Evolutionary conservation across 1,140 invertebrate species (phyloP), one percentile per base, ranked within the genome.

Genomic region (Aphidius ervi): DNA sequence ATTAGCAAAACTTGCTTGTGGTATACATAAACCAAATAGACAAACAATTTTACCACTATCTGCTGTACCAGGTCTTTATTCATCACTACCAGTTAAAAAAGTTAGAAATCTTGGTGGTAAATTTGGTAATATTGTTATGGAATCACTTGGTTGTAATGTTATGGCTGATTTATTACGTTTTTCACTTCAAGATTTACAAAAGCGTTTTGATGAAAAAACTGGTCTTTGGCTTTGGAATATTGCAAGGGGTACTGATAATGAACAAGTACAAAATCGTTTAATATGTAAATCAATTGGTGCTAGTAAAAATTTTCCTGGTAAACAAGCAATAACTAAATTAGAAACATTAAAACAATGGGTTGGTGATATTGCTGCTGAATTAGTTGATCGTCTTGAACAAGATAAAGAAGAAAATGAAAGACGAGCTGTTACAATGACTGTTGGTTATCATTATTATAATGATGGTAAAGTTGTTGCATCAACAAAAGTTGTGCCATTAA

Each of bases 261-360:
- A 98, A 71, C 86, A 88, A 37, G 95, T 98, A 0, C 88, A 83
- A 59, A 83, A 87, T 1, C 82, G 93, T 68, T 86, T 95, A 62
- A 84, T 95, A 52, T 83, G 93, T 1, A 97, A 98, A 76, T 97
- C 94, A 42, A 95, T 98, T 67, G 95, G 94, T 1, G 97, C 94
- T 70, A 94, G 92, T 70, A 98, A 98, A 81, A 93, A 91, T 68
- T 97, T 99, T 76, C 85, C 86, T n/a, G 95, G 95, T 0, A 89
- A 87, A 74, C 85, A 86, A 63, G 86, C 87, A n/a, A 83, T 98
- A n/a, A 79, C 80, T 5, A 87, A 87, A 3, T 76, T 85, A 59
- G 85, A 90, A 9, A 39, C 10, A 69, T 59, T 74, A 40, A 81
- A 82, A 47, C 87, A 90, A 71, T 97, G 95, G 95, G 75, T 95